phyloP scores from a whole-genome alignment of 2,888 invertebrate species.

The Nemotelus nigrinus region DNA sequence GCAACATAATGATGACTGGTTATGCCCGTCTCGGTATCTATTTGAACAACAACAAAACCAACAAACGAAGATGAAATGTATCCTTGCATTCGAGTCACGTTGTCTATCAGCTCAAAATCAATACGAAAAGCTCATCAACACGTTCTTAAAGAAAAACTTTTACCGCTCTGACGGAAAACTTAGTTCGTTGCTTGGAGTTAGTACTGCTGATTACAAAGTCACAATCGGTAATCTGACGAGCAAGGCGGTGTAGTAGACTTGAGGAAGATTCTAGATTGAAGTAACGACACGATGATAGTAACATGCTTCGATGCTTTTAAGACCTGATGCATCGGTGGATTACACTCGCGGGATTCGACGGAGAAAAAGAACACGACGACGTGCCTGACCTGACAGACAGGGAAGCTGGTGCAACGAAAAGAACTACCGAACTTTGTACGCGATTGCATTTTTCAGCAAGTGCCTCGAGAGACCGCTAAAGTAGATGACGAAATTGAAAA shows the following conservation, averaged over 20 bases:
- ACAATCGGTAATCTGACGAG: no score
- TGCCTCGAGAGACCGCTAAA: background rate
- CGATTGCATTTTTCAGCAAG: background rate
- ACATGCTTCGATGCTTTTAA: background rate
- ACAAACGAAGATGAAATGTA: background rate
- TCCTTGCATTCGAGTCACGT: slow-evolving; percentile 57
- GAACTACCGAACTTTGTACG: slow-evolving; percentile 20
- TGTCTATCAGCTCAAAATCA: slow-evolving; percentile 60
- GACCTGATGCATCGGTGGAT: slow-evolving; percentile 10
- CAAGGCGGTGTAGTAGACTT: no score
- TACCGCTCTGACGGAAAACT: background rate
- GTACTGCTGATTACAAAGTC: no score
- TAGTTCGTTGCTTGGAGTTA: no score
- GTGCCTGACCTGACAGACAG: slow-evolving; percentile 17
- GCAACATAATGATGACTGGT: no score
- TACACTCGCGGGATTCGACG: slow-evolving; percentile 23
- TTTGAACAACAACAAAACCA: no score
- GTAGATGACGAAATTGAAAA: slow-evolving; percentile 16
- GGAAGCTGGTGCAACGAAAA: background rate
- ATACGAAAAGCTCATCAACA: slow-evolving; percentile 59
- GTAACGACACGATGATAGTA: background rate
- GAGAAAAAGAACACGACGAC: slow-evolving; percentile 4
- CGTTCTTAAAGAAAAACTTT: slow-evolving; percentile 52
- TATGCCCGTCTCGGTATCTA: no score
- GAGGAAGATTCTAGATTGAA: no score